Conservation (phyloP, 1,140 invertebrate genomes). For the Pseudomyrmex flavicornis region DNA sequence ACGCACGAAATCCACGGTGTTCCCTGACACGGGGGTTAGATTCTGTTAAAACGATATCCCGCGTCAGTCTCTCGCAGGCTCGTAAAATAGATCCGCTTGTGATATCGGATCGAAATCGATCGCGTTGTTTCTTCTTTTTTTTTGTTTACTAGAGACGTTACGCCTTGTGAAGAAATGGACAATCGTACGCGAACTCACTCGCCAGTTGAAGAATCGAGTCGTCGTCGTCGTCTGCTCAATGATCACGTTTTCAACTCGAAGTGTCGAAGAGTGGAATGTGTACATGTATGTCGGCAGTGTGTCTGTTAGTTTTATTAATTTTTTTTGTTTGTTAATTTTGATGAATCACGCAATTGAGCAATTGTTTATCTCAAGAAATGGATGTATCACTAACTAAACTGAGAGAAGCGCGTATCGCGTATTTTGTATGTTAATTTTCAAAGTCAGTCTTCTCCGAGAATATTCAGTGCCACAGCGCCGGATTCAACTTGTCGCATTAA, state of each 20-base stretch:
- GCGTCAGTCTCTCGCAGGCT: conserved; percentile 57
- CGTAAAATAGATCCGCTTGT: conserved; percentile 63
- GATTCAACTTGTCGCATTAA: conserved; percentile 13
- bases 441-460: conserved; percentile 1
- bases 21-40: conserved; percentile 80
- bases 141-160: too few species aligned
- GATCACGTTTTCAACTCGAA: conserved; percentile 12
- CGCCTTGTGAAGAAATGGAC: too few species aligned
- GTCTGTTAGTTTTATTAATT: background rate
- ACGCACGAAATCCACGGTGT: conserved; percentile 72
- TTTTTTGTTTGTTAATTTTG: too few species aligned
- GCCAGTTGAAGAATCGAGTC: background rate
- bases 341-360: too few species aligned
- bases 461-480: background rate
- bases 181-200: background rate
- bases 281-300: background rate
- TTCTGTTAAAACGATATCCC: conserved; percentile 84
- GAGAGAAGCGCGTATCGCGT: background rate
- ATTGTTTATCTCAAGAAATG: too few species aligned
- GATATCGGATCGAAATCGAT: conserved; percentile 73
- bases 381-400: background rate
- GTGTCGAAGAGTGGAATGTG: background rate
- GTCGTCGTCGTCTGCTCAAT: background rate
- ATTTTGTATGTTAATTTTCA: conserved; percentile 23
- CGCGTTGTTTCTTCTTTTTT: conserved; percentile 9